A percentile compares a stretch with the other conserved stretches of the same genome.
These are phyloP conservation scores for Dissostichus mawsoni DNA, from an alignment of 2,113 vertebrate genomes.

Conservation along the genomic window DNA sequence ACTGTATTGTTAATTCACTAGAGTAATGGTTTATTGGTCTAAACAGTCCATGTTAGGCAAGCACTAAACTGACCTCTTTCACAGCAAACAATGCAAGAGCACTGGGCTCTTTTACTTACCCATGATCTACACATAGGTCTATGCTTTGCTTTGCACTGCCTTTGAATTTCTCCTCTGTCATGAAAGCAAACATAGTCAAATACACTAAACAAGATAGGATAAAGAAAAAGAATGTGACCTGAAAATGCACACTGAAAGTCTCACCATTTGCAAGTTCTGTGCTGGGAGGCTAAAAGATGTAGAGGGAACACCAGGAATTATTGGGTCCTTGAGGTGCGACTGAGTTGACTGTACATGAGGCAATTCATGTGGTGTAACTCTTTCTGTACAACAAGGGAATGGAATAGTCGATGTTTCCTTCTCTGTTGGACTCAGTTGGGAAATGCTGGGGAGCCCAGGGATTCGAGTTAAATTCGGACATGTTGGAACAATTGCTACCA, in stretches of 20 bases:
- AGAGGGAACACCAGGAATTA: conserved; percentile 33
- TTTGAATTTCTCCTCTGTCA: conserved; percentile 54
- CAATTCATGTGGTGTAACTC: background rate
- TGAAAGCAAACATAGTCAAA: conserved; percentile 50
- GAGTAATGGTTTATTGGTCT: background rate
- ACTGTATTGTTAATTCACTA: conserved; percentile 1
- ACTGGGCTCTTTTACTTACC: conserved; percentile 72
- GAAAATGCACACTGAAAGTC: conserved; percentile 16
- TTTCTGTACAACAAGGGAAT: conserved; percentile 3
- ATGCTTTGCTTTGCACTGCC: conserved; percentile 24
- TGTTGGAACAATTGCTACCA: conserved; percentile 50
- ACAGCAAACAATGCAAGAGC: conserved; percentile 59
- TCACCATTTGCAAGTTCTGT: conserved; percentile 61
- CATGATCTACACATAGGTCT: conserved; percentile 41
- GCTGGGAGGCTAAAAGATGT: conserved; percentile 5
- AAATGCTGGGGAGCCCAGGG: conserved; percentile 60
- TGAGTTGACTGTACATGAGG: background rate
- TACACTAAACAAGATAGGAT: conserved; percentile 3
- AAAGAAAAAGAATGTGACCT: background rate
- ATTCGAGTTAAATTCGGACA: conserved; percentile 44
- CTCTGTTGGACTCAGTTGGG: conserved; percentile 17
- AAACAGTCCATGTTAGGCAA: conserved; percentile 35
- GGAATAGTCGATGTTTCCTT: background rate
- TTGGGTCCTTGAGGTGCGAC: conserved; percentile 26
- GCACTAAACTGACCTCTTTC: conserved; percentile 10